Conservation (phyloP, 92 coral and sea anemone species). For the Actinostola sp. region DNA sequence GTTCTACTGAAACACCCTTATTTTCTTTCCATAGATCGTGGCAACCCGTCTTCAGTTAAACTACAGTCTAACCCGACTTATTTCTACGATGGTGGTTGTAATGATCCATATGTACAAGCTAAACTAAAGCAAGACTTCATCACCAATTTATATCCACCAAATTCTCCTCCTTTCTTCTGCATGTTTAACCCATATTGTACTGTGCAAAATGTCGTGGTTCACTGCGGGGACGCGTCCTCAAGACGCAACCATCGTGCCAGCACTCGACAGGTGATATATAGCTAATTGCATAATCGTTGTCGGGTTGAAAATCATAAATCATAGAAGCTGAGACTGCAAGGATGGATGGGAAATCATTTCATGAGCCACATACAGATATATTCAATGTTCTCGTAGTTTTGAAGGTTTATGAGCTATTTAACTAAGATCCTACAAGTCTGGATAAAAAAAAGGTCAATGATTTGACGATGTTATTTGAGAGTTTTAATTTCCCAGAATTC, state of each 20-base stretch:
- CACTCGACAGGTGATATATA: constrained; percentile 51
- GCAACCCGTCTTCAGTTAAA: constrained; percentile 40
- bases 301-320: too few relatives aligned
- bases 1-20: neutral
- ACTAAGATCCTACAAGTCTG: too few relatives aligned
- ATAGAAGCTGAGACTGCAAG: too few relatives aligned
- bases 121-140: constrained; percentile 37
- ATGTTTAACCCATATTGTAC: constrained; percentile 28
- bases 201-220: constrained; percentile 27
- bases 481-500: too few relatives aligned
- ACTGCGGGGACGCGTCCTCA: constrained; percentile 64
- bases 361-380: too few relatives aligned
- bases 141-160: constrained; percentile 11
- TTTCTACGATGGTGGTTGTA: constrained; percentile 74
- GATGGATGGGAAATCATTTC: too few relatives aligned
- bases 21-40: constrained; percentile 44
- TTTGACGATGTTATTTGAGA: too few relatives aligned
- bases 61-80: constrained; percentile 27
- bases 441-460: too few relatives aligned
- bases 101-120: constrained; percentile 59
- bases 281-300: too few relatives aligned
- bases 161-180: constrained; percentile 62
- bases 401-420: too few relatives aligned
- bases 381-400: too few relatives aligned
- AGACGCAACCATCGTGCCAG: constrained; percentile 55